Base-by-base conservation (phyloP, 1,140 invertebrate species). In the Drosophila kikkawai region DNA sequence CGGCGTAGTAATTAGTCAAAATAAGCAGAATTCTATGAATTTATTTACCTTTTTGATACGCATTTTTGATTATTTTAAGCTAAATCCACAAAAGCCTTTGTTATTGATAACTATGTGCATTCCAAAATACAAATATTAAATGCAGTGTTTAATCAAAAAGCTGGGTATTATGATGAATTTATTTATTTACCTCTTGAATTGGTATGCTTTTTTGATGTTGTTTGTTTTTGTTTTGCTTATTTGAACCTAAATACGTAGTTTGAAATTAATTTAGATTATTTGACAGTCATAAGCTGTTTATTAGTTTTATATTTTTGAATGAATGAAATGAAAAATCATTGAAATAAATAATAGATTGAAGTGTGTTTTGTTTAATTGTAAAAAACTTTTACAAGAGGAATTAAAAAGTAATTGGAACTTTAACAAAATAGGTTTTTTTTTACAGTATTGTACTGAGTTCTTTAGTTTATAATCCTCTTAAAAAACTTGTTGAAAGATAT, bases 81-180 rank as follows among this genome's bases (percentile, higher is more conserved):
- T 26, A 26, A 56, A 55, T 39, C 19, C 53, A 22, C 19, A 34
- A 50, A 50, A 29, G 26, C 15, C 26, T 15, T 55, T 55, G 13
- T 22, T 37, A 55, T 55, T 55, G 51, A 55, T 55, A 37, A 4
- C 37, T 17, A 6, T 22, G 7, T 22, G 2, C 3, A 7, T 9
- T 15, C 1, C 8, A 15, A 19, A 19, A 22, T 2, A 39, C 13
- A 55, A 55, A 55, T 55, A 55, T 55, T 55, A 22, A 39, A 55
- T 55, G 19, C 22, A 55, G 34, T 37, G 8, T 37, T 37, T 37
- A 22, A 39, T 55, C 50, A 53, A 19, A 19, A 11, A 36, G 12
- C 32, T 37, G 34, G 51, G 34, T 22, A 37, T 37, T 55, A 37
- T 37, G 12, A 37, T 22, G 51, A 15, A 55, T 55, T 55, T 37